A percentile compares a stretch with the other conserved stretches of the same genome.
Conservation (phyloP, 2,888 invertebrate species). For the Volucella zonaria region DNA sequence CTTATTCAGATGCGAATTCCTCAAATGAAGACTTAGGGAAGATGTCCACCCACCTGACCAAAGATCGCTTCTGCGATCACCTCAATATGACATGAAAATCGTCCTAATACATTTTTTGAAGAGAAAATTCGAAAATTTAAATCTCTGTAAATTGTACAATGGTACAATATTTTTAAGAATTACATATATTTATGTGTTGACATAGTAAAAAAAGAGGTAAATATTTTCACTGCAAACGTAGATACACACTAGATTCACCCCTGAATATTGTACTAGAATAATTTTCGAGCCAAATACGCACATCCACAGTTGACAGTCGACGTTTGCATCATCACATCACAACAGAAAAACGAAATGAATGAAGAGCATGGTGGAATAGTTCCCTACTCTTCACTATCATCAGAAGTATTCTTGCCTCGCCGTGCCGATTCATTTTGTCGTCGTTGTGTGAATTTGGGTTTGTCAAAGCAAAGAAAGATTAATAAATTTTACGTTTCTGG, state of each 20-base stretch:
- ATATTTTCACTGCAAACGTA: background rate
- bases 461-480: constrained; percentile 11
- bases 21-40: no score
- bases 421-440: constrained; percentile 9
- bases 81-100: no score
- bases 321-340: constrained; percentile 47
- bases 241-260: no score
- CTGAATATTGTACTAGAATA: constrained; percentile 21
- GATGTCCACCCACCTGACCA: no score
- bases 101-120: no score
- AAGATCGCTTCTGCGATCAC: no score
- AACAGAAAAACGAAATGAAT: constrained; percentile 45
- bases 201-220: no score
- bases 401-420: constrained; percentile 12
- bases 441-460: constrained; percentile 36
- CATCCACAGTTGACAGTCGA: constrained; percentile 24
- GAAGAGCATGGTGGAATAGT: background rate
- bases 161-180: no score
- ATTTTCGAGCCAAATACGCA: background rate
- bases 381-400: constrained; percentile 24
- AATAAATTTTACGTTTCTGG: background rate
- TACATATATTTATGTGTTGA: background rate
- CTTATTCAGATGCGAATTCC: no score
- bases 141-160: no score
- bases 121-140: no score